Evolutionary conservation across 1,140 invertebrate species (phyloP), one percentile per base, ranked within the genome.

Genomic region (Diachasma alloeum): DNA sequence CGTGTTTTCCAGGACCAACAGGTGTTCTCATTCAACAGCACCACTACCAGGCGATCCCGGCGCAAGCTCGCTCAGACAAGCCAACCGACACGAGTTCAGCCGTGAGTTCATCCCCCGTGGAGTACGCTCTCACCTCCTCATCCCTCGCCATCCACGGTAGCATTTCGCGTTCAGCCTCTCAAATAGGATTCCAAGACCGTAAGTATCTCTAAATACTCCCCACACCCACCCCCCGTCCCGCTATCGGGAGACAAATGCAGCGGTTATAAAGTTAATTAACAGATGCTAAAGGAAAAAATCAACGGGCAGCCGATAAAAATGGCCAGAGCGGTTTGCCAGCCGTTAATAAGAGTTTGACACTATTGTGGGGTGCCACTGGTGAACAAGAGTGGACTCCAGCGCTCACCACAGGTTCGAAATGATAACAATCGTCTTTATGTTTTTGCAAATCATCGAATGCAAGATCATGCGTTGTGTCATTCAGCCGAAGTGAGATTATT

Each of bases 381-480:
- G 96, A 97, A 88, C 96, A 97, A 87, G 96, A 97, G 86, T 97
- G 96, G 96, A 97, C 96, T 6, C 96, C 96, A n/a, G 96, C 96
- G 22, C 91, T 97, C 37, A 97, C 96, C 4, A 98, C 96, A 89
- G 96, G 96, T 97, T 88, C 37, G 76, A 59, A 48, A 11, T 42
- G 68, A 75, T 26, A 69, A 75, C 10, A 42, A 37, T 37, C 36
- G 39, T 42, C 10, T 42, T 42, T 42, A 42, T 42, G 39, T 42
- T 4, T 10, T 42, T 13, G 39, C n/a, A 69, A 48, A 56, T 69
- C 36, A 56, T 56, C 48, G 48, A 19, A 17, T 19, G 6, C 15
- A n/a, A n/a, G n/a, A 17, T 56, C 19, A 17, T 17, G 39, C 19
- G 42, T 22, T 67, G 19, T 56, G 48, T 56, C 48, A 56, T 17